These are phyloP conservation scores for Chrysina gloriosa DNA, from an alignment of 2,888 invertebrate genomes.

Conservation along the genomic window DNA sequence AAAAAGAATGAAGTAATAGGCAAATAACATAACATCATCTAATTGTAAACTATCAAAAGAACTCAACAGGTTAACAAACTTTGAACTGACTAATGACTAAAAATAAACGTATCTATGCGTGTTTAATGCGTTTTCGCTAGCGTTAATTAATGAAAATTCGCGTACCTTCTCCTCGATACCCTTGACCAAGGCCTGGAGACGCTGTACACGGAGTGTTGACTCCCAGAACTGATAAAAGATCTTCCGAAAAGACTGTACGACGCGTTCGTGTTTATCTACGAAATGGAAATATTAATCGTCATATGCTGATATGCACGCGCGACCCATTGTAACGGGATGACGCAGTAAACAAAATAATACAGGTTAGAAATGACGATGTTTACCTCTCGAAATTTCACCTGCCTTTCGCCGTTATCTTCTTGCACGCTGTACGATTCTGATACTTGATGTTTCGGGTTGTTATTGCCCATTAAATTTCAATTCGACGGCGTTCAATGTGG, in stretches of 20 bases:
- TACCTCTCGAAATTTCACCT: conserved; percentile 59
- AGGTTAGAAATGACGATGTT: conserved; percentile 53
- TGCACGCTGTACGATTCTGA: conserved; percentile 54
- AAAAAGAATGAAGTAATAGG: not conserved
- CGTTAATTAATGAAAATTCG: conserved; percentile 13
- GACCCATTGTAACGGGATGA: conserved; percentile 52
- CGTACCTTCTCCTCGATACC: conserved; percentile 75
- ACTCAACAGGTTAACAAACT: conserved; percentile 19
- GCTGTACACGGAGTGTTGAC: conserved; percentile 72
- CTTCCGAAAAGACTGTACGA: conserved; percentile 72
- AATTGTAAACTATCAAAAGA: not conserved
- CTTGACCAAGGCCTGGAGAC: conserved; percentile 76
- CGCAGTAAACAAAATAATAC: conserved; percentile 59
- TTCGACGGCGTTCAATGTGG: conserved; percentile 26
- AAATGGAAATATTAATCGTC: conserved; percentile 43
- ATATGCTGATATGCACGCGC: conserved; percentile 43
- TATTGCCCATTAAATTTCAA: conserved; percentile 63
- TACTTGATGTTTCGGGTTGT: conserved; percentile 55
- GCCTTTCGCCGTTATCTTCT: conserved; percentile 57
- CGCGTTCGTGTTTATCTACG: conserved; percentile 70
- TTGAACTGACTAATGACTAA: conserved; percentile 22
- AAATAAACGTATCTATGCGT: conserved; percentile 29
- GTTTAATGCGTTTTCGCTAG: conserved; percentile 1
- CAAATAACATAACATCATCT: conserved; percentile 19
- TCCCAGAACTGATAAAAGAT: conserved; percentile 71